A percentile compares a stretch with the other conserved stretches of the same genome.
Conservation (phyloP, 2,797 vertebrate species). For the Sebastes paucispinis region DNA sequence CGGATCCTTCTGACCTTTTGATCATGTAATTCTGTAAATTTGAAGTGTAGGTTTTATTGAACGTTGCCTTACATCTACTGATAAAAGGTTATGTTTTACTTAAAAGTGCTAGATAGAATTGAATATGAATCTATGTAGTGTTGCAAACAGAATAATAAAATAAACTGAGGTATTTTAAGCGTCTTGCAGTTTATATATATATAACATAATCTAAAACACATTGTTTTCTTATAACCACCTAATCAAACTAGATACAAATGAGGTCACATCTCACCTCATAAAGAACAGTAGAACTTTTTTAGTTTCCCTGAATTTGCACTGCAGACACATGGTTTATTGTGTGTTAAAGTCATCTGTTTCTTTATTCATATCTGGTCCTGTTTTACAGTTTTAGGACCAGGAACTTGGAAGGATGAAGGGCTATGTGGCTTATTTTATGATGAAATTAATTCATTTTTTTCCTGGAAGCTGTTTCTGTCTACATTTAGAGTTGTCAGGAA, state of each 20-base stretch:
- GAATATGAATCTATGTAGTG: not conserved
- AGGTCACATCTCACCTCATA: not conserved
- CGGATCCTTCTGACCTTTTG: slow-evolving; percentile 17
- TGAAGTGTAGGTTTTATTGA: not conserved
- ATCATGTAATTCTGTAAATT: slow-evolving; percentile 20
- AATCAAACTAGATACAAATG: not conserved
- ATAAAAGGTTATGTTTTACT: not conserved
- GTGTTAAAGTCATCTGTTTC: not conserved
- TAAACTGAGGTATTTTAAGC: not conserved
- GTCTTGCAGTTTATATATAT: not conserved
- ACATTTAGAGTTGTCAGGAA: slow-evolving; percentile 46
- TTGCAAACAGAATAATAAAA: not conserved
- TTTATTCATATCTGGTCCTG: not conserved
- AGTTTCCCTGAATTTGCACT: not conserved
- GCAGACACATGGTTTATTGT: not conserved
- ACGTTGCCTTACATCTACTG: not conserved
- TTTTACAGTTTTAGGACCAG: not conserved
- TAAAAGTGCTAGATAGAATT: not conserved
- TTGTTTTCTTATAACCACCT: not conserved
- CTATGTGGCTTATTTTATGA: slow-evolving; percentile 5
- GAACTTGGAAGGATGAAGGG: not conserved
- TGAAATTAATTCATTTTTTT: not conserved
- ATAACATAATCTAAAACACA: not conserved
- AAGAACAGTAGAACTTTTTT: not conserved
- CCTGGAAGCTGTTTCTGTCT: slow-evolving; percentile 30